phyloP scores from a whole-genome alignment of 1,140 invertebrate species.

The Drosophila tropicalis region DNA sequence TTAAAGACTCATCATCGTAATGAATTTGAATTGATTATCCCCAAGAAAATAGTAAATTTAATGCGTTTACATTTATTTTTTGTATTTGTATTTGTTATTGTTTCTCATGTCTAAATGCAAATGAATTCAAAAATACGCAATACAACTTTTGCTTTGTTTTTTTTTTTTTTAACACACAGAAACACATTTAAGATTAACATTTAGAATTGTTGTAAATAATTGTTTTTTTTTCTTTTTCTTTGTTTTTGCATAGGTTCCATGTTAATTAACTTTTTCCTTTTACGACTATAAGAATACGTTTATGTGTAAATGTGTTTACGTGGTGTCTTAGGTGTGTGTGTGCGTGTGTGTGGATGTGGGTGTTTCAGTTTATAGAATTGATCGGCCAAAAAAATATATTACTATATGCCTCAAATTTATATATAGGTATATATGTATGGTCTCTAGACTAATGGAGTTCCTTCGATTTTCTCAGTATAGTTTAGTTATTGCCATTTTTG shows the following conservation, averaged over 20 bases:
- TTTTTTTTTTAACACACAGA: slow-evolving; percentile 51
- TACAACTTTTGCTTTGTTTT: slow-evolving; percentile 54
- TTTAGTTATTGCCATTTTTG: slow-evolving; percentile 73
- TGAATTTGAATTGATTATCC: no score
- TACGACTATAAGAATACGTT: slow-evolving; percentile 34
- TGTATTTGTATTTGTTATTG: slow-evolving; percentile 55
- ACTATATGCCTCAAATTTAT: slow-evolving; percentile 25
- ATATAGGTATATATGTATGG: slow-evolving; percentile 39
- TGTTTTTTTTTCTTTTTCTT: slow-evolving; percentile 31
- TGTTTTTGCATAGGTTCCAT: slow-evolving; percentile 18
- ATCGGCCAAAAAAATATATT: slow-evolving; percentile 73
- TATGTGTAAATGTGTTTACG: slow-evolving; percentile 30
- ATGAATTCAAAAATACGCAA: slow-evolving; percentile 78
- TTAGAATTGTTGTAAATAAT: slow-evolving; percentile 80
- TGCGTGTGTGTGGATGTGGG: neutral
- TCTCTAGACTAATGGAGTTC: slow-evolving; percentile 63
- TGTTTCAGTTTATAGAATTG: slow-evolving; percentile 43
- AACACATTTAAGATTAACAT: slow-evolving; percentile 68
- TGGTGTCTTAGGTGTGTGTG: neutral
- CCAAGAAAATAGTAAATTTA: slow-evolving; percentile 31
- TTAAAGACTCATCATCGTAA: no score
- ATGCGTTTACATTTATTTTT: slow-evolving; percentile 77
- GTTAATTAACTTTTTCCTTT: slow-evolving; percentile 54
- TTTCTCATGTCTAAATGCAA: slow-evolving; percentile 79
- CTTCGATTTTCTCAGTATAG: slow-evolving; percentile 37